Evolutionary conservation across 2,797 vertebrate genomes (phyloP), one percentile per base, ranked within the genome.

Genomic region (Fundulus diaphanus): DNA sequence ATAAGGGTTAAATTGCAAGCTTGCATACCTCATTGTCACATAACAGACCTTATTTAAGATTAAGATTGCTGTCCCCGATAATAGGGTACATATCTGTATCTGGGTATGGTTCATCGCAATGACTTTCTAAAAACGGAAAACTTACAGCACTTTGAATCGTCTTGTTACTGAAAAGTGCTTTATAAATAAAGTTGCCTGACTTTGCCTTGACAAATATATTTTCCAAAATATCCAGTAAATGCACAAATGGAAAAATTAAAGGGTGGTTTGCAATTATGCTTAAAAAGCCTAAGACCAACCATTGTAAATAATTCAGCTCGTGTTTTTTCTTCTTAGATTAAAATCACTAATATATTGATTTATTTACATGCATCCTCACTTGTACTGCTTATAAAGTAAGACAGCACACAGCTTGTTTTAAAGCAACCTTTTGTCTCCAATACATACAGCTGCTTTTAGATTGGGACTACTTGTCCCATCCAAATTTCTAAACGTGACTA

Each of bases 371-470:
- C 37, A 70, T 73, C 13, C 15, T n/a, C 42, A 63, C 61, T 46
- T 46, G 61, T 61, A 18, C 54, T 78, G 42, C 18, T 68, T 72
- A 81, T 72, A 51, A 78, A 51, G 69, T 77, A 79, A 79, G 46
- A 46, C 73, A 74, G 42, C 12, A 40, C 59, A 42, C 33, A 56
- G 0, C 7, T 40, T 54, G n/a, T n/a, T 63, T 81, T 57, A 27
- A n/a, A 59, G 31, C 20, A 63, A 63, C 31, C 67, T 73, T 46
- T 75, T 37, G 44, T 68, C 57, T 59, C 40, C 42, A 76, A 57
- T 27, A 78, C 31, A 57, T 56, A n/a, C 20, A n/a, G n/a, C n/a
- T 46, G 73, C 11, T 46, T 67, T 81, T 59, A 52, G 48, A 69
- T 51, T 42, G 6, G 63, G 49, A 65, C 9, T 35, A 11, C 51